Conservation (phyloP, 2,888 invertebrate genomes). For the Eupithecia vulgata region DNA sequence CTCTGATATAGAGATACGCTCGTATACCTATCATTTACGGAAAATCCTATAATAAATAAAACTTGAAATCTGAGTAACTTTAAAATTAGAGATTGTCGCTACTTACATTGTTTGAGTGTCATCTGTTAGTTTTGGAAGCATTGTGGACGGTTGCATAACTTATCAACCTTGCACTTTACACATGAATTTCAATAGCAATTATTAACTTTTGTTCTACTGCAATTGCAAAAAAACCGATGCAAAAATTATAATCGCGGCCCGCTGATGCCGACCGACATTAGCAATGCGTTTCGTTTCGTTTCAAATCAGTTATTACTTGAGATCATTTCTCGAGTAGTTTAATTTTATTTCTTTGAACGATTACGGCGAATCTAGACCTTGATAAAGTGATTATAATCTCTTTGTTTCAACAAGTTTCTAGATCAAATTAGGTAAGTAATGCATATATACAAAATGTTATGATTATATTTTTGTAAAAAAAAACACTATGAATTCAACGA, state of each 20-base stretch:
- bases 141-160: conserved; percentile 72
- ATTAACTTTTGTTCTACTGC: conserved; percentile 48
- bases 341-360: background rate
- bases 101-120: conserved; percentile 81
- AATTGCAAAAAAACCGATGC: conserved; percentile 56
- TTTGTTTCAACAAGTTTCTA: background rate
- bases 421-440: background rate
- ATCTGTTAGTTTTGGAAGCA: conserved; percentile 76
- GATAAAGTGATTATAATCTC: background rate
- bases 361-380: no score
- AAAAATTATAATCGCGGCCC: conserved; percentile 62
- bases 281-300: conserved; percentile 58
- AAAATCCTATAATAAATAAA: background rate
- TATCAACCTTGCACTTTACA: conserved; percentile 58
- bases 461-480: background rate
- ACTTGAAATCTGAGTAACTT: conserved; percentile 31
- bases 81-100: conserved; percentile 42
- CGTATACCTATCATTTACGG: background rate
- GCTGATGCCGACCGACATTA: conserved; percentile 72
- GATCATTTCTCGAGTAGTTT: background rate
- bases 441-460: background rate
- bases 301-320: background rate
- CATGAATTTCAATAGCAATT: conserved; percentile 63
- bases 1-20: background rate
- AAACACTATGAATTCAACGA: background rate